Base-by-base conservation (phyloP, 2,888 invertebrate genomes). In the Linyphia triangularis region DNA sequence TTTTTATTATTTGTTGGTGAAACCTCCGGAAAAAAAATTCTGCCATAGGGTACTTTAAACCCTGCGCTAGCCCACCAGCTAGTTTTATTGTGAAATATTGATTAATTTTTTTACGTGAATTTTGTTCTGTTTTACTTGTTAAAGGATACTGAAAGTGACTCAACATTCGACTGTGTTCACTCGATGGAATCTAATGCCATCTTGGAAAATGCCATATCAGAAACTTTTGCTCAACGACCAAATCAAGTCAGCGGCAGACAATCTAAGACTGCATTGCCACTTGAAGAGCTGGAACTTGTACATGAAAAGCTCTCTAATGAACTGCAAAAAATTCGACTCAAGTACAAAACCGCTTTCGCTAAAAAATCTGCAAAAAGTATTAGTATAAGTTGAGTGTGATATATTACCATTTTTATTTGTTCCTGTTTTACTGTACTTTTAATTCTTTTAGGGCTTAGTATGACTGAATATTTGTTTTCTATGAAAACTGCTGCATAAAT, bases 271-370 rank as follows among this genome's bases (percentile, higher is more conserved):
- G 13, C n/a, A 6, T 63, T 63, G 4, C 28, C 40, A 22, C 16
- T 83, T 6, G 83, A 63, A 43, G 70, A 83, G n/a, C 30, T 83
- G 6, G 72, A 83, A 83, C 22, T 83, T 10, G 24, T 83, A 63
- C 61, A 73, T 10, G 61, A 73, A n/a, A 83, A 28, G 30, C 26
- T 83, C 0, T 19, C 43, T 13, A 73, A 43, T 43, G 83, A 83
- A 72, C 30, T 83, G 1, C 30, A 72, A 59, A 73, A 43, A 10
- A 83, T 78, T 19, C 19, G 63, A 26, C 28, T 16, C 3, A 28
- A 63, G 16, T 37, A 78, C 26, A 63, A 78, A 63, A 10, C 63
- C 16, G 69, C 37, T 19, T 69, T 69, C 37, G 16, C 9, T 1
- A 22, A 69, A 10, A 37, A 22, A 37, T 16, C 19, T 37, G 10